Evolutionary conservation across 2,113 vertebrate genomes (phyloP).

Genomic region (Blennius ocellaris): DNA sequence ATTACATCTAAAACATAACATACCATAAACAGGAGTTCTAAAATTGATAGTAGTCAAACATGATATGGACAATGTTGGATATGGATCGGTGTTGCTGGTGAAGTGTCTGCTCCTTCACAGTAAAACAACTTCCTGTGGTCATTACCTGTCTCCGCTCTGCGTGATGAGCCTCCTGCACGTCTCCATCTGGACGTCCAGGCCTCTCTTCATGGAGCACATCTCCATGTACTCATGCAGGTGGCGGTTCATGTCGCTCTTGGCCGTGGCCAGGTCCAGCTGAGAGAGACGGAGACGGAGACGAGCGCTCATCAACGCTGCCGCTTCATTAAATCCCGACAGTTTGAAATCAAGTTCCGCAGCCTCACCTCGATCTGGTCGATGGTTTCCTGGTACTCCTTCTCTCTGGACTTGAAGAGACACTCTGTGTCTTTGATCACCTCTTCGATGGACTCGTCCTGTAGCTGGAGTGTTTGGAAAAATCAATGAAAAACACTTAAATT

Average conservation of each 20-base stretch:
- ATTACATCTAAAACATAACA: too few relatives aligned
- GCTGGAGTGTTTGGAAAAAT: conserved; percentile 27
- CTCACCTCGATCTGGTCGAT: conserved; percentile 96
- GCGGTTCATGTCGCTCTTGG: conserved; percentile 97
- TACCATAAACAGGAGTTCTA: too few relatives aligned
- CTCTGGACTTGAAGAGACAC: conserved; percentile 94
- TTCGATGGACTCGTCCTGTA: conserved; percentile 94
- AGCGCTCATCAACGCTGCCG: too few relatives aligned
- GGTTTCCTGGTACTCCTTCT: conserved; percentile 98
- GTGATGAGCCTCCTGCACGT: conserved; percentile 95
- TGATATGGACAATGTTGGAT: too few relatives aligned
- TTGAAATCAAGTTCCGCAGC: too few relatives aligned
- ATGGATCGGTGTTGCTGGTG: too few relatives aligned
- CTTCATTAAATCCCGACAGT: too few relatives aligned
- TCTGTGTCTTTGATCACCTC: conserved; percentile 98
- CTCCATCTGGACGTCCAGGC: conserved; percentile 98
- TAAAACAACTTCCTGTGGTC: too few relatives aligned
- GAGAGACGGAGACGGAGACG: too few relatives aligned
- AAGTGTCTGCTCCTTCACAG: too few relatives aligned
- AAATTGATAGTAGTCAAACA: too few relatives aligned
- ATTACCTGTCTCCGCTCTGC: conserved; percentile 91
- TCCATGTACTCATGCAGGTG: conserved; percentile 99
- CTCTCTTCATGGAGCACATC: conserved; percentile 99
- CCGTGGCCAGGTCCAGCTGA: conserved; percentile 94
- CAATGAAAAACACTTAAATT: too few relatives aligned